These are phyloP conservation scores for Lethrus apterus DNA, from an alignment of 1,140 invertebrate species.

Conservation along the genomic window DNA sequence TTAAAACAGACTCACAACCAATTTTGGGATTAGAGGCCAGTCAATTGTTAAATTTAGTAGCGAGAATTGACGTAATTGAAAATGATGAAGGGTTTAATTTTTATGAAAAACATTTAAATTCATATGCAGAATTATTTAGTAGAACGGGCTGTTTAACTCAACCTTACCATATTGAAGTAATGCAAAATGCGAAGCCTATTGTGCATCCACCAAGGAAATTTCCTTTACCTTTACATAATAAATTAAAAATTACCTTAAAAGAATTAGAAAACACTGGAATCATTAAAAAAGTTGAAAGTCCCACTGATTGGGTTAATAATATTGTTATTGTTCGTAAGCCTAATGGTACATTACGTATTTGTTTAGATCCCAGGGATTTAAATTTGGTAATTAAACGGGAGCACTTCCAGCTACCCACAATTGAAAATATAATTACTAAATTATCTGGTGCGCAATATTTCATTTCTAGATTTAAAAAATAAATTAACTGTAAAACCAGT, in stretches of 20 bases:
- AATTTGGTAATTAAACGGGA: slow-evolving; percentile 24
- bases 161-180: too few relatives aligned
- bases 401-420: slow-evolving; percentile 28
- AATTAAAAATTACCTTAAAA: slow-evolving; percentile 20
- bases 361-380: slow-evolving; percentile 27
- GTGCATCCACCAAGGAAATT: slow-evolving; percentile 23
- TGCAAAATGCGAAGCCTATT: slow-evolving; percentile 16
- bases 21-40: too few relatives aligned
- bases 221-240: slow-evolving; percentile 26
- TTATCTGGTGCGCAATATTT: too few relatives aligned
- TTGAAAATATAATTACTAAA: slow-evolving; percentile 29
- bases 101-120: too few relatives aligned
- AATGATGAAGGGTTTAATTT: too few relatives aligned
- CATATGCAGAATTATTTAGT: too few relatives aligned
- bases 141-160: slow-evolving; percentile 23
- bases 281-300: slow-evolving; percentile 25
- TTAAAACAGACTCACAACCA: slow-evolving; percentile 21
- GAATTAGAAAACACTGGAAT: slow-evolving; percentile 21
- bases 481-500: too few relatives aligned
- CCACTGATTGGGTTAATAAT: slow-evolving; percentile 27
- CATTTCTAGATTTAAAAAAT: too few relatives aligned
- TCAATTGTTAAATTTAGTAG: too few relatives aligned
- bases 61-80: too few relatives aligned
- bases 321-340: slow-evolving; percentile 26
- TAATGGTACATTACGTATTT: slow-evolving; percentile 23